Base-by-base conservation (phyloP, 2,797 vertebrate genomes). In the Poeciliopsis paucimaculata region DNA sequence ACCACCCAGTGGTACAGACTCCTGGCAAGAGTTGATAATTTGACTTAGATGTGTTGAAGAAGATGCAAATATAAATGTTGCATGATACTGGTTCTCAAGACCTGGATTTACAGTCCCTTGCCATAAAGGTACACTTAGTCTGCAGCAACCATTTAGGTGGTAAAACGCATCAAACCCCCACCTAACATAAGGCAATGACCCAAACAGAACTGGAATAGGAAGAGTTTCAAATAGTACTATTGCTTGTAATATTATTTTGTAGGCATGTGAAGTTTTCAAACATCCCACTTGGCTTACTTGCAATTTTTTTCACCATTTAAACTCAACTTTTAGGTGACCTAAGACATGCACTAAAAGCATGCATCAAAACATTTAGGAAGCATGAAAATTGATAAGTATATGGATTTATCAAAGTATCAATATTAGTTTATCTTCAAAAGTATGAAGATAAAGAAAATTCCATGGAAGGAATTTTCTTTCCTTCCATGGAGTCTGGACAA, bases 391-490 rank as follows among this genome's bases (percentile, higher is more conserved):
- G 55, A 26, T 53, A 23, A 5, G 11, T 28, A n/a, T 41, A 1
- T 36, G 28, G 43, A 76, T 20, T 64, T 18, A 36, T 10, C 34
- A 31, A 18, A 3, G 62, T 20, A 39, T 64, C 13, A 31, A 60
- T 60, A 7, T 39, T 13, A 72, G 7, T 62, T 26, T 70, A 72
- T 49, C n/a, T n/a, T n/a, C 23, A 81, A 72, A 51, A 77, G 76
- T 13, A 15, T 36, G 13, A 81, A 34, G 73, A 76, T 28, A 51
- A 46, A 9, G 1, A 57, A 75, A 80, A 76, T 64, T 20, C 47
- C 57, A 74, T 47, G 39, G n/a, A n/a, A n/a, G n/a, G n/a, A n/a
- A n/a, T n/a, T n/a, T n/a, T n/a, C n/a, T n/a, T n/a, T n/a, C n/a
- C n/a, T n/a, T n/a, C n/a, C n/a, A n/a, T n/a, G n/a, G n/a, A n/a